Evolutionary conservation across 2,113 vertebrate genomes (phyloP).

Genomic region (Mionectes macconnelli): DNA sequence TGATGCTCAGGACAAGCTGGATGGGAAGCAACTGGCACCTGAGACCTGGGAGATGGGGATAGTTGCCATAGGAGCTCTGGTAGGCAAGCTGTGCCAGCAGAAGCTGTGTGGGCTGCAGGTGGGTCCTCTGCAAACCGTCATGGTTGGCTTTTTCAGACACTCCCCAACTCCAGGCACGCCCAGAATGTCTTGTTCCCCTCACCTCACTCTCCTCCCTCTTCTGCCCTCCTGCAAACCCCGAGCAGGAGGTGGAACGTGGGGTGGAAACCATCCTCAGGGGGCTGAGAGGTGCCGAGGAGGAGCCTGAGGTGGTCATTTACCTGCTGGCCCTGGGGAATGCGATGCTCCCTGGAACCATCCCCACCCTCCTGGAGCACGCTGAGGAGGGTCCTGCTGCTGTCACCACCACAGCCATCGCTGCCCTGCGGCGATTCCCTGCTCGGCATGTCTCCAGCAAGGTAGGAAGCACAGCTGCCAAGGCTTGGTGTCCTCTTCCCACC

Average conservation of each 20-base stretch:
- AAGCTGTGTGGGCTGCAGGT: constrained; percentile 62
- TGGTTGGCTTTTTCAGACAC: background rate
- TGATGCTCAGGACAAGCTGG: constrained; percentile 48
- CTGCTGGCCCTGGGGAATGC: constrained; percentile 64
- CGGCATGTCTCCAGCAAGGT: constrained; percentile 54
- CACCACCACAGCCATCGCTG: background rate
- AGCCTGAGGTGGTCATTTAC: background rate
- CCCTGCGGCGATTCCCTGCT: constrained; percentile 1
- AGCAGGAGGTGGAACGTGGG: constrained; percentile 55
- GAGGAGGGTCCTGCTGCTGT: background rate
- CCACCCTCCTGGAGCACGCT: constrained; percentile 32
- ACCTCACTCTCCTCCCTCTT: background rate
- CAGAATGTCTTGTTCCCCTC: background rate
- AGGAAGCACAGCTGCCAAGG: rapidly evolving
- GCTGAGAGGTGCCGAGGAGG: background rate
- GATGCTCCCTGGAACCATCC: constrained; percentile 39
- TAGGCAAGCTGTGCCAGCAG: constrained; percentile 67
- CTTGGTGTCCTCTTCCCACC: background rate
- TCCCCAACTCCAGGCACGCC: rapidly evolving
- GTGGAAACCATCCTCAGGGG: constrained; percentile 24
- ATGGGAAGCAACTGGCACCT: background rate
- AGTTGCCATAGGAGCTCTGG: constrained; percentile 41
- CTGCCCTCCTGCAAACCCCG: background rate
- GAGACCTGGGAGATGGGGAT: constrained; percentile 39
- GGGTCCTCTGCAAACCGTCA: background rate